phyloP scores from a whole-genome alignment of 2,797 vertebrate genomes.

The Tarsius wallacei region DNA sequence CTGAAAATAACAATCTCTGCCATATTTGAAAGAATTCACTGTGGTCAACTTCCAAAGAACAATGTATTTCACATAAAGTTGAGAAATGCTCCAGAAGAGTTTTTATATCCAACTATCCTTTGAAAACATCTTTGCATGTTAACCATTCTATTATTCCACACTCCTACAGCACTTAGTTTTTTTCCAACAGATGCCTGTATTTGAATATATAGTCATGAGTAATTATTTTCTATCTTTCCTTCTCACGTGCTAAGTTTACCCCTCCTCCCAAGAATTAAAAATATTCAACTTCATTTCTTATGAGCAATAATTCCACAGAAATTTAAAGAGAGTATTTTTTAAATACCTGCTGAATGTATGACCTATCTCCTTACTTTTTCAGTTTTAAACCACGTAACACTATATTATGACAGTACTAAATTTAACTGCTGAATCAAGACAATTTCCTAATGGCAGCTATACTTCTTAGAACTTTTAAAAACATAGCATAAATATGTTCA shows the following conservation, averaged over 20 bases:
- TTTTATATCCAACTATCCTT: conserved; percentile 6
- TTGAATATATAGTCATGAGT: background rate
- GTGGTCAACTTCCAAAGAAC: conserved; percentile 32
- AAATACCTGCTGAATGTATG: background rate
- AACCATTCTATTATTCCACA: background rate
- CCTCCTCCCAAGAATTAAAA: conserved; percentile 32
- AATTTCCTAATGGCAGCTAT: background rate
- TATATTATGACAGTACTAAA: background rate
- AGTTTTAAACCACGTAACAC: conserved; percentile 45
- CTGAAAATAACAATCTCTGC: background rate
- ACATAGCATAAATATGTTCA: background rate
- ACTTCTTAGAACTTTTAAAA: conserved; percentile 19
- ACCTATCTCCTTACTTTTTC: background rate
- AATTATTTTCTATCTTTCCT: conserved; percentile 37
- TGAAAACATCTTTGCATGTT: background rate
- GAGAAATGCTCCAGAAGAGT: background rate
- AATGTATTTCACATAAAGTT: background rate
- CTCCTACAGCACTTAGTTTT: background rate
- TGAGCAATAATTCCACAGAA: background rate
- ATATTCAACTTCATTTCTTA: background rate
- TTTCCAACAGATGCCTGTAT: background rate
- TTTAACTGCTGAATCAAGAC: conserved; percentile 19
- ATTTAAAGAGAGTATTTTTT: background rate
- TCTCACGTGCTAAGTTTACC: background rate
- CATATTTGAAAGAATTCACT: conserved; percentile 56